These are phyloP conservation scores for Kobus ellipsiprymnus DNA, from an alignment of 2,113 vertebrate genomes.

Conservation along the genomic window DNA sequence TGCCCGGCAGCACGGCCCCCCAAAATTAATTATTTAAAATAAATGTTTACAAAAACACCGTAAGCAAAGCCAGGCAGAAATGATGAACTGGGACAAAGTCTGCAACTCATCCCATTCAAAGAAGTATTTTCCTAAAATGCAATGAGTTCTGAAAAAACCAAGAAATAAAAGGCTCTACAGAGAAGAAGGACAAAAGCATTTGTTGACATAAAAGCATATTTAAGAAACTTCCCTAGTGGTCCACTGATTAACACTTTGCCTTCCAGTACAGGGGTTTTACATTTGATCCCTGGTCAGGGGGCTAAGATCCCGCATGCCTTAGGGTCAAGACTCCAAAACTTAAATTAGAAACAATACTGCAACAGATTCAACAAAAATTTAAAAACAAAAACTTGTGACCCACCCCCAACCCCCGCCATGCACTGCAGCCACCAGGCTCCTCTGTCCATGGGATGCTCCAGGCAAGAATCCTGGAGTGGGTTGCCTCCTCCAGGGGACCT, in stretches of 20 bases:
- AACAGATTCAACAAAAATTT: background rate
- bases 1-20: background rate
- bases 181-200: too few species aligned
- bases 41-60: background rate
- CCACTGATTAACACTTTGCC: background rate
- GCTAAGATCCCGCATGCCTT: rapidly evolving
- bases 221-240: background rate
- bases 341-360: background rate
- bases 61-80: background rate
- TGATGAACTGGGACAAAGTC: background rate
- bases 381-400: background rate
- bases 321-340: background rate
- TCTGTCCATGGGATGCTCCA: background rate
- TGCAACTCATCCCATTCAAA: background rate
- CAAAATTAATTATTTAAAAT: background rate
- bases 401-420: too few species aligned
- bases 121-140: background rate
- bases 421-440: background rate
- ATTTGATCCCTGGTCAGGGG: background rate
- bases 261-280: background rate
- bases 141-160: background rate
- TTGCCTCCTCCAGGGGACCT: background rate
- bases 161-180: background rate
- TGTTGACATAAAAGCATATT: background rate
- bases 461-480: background rate